Evolutionary conservation across 2,797 vertebrate genomes (phyloP), one percentile per base, ranked within the genome.

Genomic region (Synaphobranchus kaupii): DNA sequence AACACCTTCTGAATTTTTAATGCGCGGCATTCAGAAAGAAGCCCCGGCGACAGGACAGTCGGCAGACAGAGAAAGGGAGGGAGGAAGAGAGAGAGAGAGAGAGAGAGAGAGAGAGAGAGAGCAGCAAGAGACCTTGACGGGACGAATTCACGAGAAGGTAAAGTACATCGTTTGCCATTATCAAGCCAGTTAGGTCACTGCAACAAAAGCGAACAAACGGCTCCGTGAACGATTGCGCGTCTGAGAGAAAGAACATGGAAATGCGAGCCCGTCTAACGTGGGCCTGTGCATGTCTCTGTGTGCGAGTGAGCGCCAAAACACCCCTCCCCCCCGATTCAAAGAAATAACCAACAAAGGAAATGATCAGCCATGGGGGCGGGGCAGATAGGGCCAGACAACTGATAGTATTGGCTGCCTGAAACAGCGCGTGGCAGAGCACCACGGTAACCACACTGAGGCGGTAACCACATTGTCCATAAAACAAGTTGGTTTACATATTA

Each of bases 1-100:
- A 80, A 80, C 76, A 22, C 25, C 76, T 25, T 25, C 76, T 80
- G 44, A 80, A 80, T n/a, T 80, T 48, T 80, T 80, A 48, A 80
- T 80, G 9, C 44, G 44, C 76, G 1, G 20, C 39, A 25, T 80
- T 80, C 76, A 22, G 0, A n/a, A 44, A 25, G 76, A 22, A 48
- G 76, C 76, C 44, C 9, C 71, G 28, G 34, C 31, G 39, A 34
- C 71, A 76, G 7, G 71, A 39, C 71, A 76, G 39, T 39, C 31
- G 13, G 17, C 71, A 39, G 31, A 76, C 3, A 6, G 9, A 39
- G 31, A 20, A 31, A 39, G 71, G 34, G 31, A 39, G 13, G 17
- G 31, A 39, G 34, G 39, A 13, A 76, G 20, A 71, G 66, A 71
- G 8, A 34, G 68, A 3, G 68, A n/a, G 34, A 39, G 31, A 12